Conservation (phyloP, 2,113 vertebrate species). For the Limnothrissa miodon region DNA sequence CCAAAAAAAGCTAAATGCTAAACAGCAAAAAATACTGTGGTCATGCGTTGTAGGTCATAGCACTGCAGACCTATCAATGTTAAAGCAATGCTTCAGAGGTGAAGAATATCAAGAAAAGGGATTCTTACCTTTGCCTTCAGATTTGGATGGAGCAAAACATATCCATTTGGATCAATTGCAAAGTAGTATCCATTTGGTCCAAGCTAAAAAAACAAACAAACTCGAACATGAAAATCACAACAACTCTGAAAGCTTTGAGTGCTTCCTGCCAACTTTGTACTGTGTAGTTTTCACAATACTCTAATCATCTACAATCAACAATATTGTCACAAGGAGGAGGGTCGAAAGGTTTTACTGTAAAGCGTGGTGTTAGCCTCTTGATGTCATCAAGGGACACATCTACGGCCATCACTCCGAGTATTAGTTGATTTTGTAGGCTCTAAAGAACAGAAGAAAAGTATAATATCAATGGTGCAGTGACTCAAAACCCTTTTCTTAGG, state of each 20-base stretch:
- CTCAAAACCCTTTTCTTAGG: neutral
- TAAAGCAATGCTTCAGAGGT: no score
- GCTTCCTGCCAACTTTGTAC: neutral
- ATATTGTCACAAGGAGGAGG: neutral
- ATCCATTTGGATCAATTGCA: slow-evolving; percentile 96
- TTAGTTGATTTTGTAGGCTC: slow-evolving; percentile 83
- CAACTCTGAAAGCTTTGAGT: neutral
- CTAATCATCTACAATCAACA: neutral
- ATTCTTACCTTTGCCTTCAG: slow-evolving; percentile 87
- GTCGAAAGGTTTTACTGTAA: slow-evolving; percentile 78
- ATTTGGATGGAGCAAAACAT: slow-evolving; percentile 95
- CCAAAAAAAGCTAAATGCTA: no score
- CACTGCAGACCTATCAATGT: no score
- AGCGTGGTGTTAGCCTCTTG: slow-evolving; percentile 90
- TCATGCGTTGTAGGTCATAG: no score
- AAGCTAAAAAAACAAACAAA: slow-evolving; percentile 70
- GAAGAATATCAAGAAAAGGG: no score
- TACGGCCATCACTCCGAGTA: slow-evolving; percentile 95
- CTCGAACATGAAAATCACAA: neutral
- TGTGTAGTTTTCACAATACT: neutral
- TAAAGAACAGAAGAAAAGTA: slow-evolving; percentile 24
- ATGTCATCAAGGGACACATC: slow-evolving; percentile 96
- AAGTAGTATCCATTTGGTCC: slow-evolving; percentile 98
- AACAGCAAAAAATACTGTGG: no score
- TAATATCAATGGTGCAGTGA: neutral